Evolutionary conservation across 2,797 vertebrate species (phyloP).

Genomic region (Alca torda): DNA sequence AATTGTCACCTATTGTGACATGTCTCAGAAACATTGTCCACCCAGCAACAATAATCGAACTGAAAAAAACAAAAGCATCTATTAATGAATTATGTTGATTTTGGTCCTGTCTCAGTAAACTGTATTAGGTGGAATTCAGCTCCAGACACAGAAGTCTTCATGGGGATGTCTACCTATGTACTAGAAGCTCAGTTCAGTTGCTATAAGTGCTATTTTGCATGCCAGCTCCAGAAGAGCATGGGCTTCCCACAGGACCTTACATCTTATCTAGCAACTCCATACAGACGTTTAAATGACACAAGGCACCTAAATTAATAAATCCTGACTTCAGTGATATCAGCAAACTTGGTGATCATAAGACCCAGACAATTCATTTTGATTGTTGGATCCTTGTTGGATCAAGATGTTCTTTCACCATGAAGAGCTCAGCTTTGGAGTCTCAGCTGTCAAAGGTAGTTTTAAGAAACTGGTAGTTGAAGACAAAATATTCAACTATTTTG

Average conservation of each 20-base stretch:
- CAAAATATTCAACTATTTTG: neutral
- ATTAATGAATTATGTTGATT: neutral
- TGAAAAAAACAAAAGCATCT: neutral
- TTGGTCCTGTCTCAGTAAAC: neutral
- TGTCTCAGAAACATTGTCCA: neutral
- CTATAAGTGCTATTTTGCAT: neutral
- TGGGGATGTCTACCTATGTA: neutral
- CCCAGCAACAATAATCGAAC: neutral
- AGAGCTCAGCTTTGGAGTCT: neutral
- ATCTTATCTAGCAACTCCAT: neutral
- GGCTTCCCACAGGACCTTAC: neutral
- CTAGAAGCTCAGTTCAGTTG: neutral
- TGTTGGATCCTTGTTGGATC: neutral
- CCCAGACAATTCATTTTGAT: neutral
- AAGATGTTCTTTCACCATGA: neutral
- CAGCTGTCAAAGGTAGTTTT: neutral
- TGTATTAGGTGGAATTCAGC: neutral
- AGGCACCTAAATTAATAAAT: neutral
- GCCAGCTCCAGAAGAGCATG: neutral
- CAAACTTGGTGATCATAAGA: neutral
- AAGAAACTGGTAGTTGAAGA: neutral
- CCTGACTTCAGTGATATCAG: neutral
- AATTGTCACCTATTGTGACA: neutral
- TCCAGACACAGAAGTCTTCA: neutral
- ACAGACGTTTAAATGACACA: neutral